Base-by-base conservation (phyloP, 2,888 invertebrate genomes). In the Drosophila hawaiiensis region DNA sequence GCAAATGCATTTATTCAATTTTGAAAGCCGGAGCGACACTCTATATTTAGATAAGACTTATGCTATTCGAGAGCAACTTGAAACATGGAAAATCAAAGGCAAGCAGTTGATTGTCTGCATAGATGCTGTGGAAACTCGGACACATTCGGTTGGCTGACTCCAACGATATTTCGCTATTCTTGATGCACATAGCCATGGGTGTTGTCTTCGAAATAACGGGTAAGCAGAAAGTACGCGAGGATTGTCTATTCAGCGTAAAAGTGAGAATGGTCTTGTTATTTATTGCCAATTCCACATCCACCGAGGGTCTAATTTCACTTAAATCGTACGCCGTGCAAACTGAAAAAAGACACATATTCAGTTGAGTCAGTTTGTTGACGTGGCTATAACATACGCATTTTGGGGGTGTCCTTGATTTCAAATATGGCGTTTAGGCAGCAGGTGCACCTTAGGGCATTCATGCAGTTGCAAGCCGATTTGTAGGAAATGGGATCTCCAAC, bases 201-300 rank as follows among this genome's bases (percentile, higher is more conserved):
- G 79, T 58, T 3, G 72, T 10, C 7, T 73, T 0, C 0, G 81
- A 60, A 0, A 78, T 1, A 12, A 90, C 25, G 0, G 91, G 91
- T 43, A 90, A 16, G 41, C 91, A 91, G 33, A 72, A 70, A 1
- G 63, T 67, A 10, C 90, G 82, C 4, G 91, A 82, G 16, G 76
- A 56, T 7, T 68, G 78, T 22, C 78, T 64, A 39, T 77, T 70
- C 0, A 91, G 37, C 4, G 58, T 73, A 12, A 90, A 80, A 6
- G 0, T 22, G 22, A 43, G 43, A 22, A 43, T 6, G 22, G 22
- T 41, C 64, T 16, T 47, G 67, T 54, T 39, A 90, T 6, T 1
- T 71, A 47, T 7, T 37, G 37, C 2, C 67, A 66, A 35, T 91
- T 39, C 68, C 7, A 89, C 56, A 39, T 81, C 80, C 25, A 84